Evolutionary conservation across 2,888 invertebrate species (phyloP), one percentile per base, ranked within the genome.

Genomic region (Theretra japonica): DNA sequence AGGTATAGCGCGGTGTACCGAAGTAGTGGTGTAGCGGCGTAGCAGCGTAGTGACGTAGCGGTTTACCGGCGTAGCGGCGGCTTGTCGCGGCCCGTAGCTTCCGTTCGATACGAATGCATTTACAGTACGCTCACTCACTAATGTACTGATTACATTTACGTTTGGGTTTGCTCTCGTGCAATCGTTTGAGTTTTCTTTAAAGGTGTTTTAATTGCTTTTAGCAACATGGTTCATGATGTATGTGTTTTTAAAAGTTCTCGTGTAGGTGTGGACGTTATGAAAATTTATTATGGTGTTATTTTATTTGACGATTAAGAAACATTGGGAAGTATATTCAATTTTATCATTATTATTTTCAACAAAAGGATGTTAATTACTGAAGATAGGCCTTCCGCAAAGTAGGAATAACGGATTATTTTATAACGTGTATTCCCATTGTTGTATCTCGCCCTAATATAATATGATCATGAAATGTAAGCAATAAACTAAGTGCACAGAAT

Each of bases 21-120:
- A 50, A 59, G 68, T 69, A 57, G 53, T 70, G 53, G 65, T 70
- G 69, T 60, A 60, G 72, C 33, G 56, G 60, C 56, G 69, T 69
- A 69, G 58, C 41, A 33, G 7, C 33, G 62, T 62, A 62, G 62
- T 21, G 11, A 8, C 41, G 33, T 41, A 65, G 48, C 21, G 48
- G 17, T 41, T 41, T 65, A 65, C 41, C 23, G n/a, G 6, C 48
- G 65, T 65, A 65, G 23, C 41, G 62, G 21, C 48, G 65, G 65
- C 23, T 48, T 48, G 48, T 65, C 25, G 65, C 65, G 65, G 65
- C 23, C 65, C 41, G 65, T 41, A 23, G 65, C 48, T 65, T 65
- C 65, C 48, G 65, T 48, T 48, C 65, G 62, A 4, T 48, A 15
- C 23, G 65, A 65, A 48, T 65, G 41, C 21, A 65, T 48, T 48